Conservation (phyloP, 2,113 vertebrate species). For the Lophius piscatorius region DNA sequence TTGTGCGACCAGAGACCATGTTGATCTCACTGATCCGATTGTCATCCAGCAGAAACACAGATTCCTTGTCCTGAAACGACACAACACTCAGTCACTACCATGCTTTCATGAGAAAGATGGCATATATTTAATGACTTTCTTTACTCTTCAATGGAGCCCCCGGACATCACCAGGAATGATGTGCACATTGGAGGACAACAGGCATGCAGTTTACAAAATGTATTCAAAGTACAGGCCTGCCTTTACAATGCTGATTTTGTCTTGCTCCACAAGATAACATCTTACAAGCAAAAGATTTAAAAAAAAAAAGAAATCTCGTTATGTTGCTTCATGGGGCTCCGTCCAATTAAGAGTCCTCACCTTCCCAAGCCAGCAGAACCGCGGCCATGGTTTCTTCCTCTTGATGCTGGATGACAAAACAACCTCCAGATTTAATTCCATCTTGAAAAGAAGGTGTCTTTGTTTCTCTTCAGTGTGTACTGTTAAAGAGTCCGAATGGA, state of each 20-base stretch:
- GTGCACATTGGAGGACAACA: too few relatives aligned
- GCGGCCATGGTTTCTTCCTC: conserved; percentile 82
- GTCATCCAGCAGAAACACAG: conserved; percentile 89
- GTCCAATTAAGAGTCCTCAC: too few relatives aligned
- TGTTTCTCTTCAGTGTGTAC: neutral
- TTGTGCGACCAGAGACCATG: conserved; percentile 88
- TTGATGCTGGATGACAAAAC: conserved; percentile 82
- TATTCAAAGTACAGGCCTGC: too few relatives aligned
- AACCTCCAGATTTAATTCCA: conserved; percentile 82
- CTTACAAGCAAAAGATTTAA: too few relatives aligned
- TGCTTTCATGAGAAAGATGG: neutral
- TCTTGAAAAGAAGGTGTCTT: conserved; percentile 41
- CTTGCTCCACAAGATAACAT: too few relatives aligned
- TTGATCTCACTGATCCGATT: conserved; percentile 90
- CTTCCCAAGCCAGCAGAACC: conserved; percentile 84
- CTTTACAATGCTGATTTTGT: too few relatives aligned
- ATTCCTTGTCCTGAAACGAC: conserved; percentile 87
- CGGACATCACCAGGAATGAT: too few relatives aligned
- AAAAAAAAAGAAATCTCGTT: too few relatives aligned
- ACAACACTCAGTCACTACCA: neutral
- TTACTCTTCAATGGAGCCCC: too few relatives aligned
- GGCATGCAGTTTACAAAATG: too few relatives aligned
- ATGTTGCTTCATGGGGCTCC: too few relatives aligned
- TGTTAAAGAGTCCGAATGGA: too few relatives aligned
- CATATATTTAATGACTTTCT: neutral